Evolutionary conservation across 2,888 invertebrate species (phyloP).

Genomic region (Eudemis profundana): DNA sequence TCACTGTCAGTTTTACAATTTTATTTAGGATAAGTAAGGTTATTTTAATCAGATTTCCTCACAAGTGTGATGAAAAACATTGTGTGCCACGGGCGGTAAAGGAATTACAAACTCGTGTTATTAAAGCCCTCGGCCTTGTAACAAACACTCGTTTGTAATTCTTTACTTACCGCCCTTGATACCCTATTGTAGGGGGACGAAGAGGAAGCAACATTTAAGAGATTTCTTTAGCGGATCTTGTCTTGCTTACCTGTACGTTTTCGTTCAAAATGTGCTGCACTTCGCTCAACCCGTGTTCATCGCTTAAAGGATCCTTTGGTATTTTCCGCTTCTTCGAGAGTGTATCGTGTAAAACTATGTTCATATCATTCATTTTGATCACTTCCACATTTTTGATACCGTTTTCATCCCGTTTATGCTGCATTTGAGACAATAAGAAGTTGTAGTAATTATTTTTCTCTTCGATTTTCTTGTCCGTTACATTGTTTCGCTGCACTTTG

Average conservation of each 20-base stretch:
- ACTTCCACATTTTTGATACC: neutral
- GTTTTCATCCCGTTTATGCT: neutral
- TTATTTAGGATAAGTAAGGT: too few relatives aligned
- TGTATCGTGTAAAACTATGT: slow-evolving; percentile 6
- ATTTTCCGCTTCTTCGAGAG: slow-evolving; percentile 1
- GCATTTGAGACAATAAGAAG: neutral
- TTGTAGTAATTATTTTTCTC: neutral
- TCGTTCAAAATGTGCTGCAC: neutral
- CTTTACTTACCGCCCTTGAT: too few relatives aligned
- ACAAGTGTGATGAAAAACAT: too few relatives aligned
- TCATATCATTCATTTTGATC: slow-evolving; percentile 21
- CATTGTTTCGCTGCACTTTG: neutral
- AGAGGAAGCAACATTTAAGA: too few relatives aligned
- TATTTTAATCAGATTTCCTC: too few relatives aligned
- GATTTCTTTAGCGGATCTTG: too few relatives aligned
- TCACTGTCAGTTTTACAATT: too few relatives aligned
- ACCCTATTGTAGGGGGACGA: too few relatives aligned
- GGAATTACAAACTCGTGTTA: too few relatives aligned
- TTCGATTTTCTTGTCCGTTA: neutral
- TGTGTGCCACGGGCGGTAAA: too few relatives aligned
- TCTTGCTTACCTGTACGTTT: neutral
- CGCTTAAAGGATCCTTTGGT: neutral
- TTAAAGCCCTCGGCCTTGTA: too few relatives aligned
- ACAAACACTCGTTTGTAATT: too few relatives aligned
- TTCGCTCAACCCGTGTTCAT: neutral